A percentile compares a stretch with the other conserved stretches of the same genome.
Conservation (phyloP, 2,113 vertebrate genomes). For the Sinocyclocheilus anophthalmus region DNA sequence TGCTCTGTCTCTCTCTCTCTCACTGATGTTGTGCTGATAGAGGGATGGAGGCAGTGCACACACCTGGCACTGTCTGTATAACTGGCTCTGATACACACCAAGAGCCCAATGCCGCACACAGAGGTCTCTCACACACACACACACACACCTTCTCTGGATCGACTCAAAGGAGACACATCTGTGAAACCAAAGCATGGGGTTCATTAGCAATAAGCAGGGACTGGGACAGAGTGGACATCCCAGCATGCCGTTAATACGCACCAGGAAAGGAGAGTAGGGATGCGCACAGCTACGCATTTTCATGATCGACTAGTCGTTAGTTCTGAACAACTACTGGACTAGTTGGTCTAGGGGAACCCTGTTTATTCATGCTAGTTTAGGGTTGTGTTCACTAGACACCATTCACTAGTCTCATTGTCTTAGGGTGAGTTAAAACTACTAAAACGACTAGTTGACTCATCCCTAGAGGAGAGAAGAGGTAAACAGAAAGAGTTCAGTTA, state of each 20-base stretch:
- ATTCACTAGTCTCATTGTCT: neutral
- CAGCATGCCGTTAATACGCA: conserved; percentile 53
- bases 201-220: conserved; percentile 60
- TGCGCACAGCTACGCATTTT: conserved; percentile 34
- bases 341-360: neutral
- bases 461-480: neutral
- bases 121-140: conserved; percentile 35
- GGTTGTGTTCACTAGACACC: neutral
- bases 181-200: conserved; percentile 64
- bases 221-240: conserved; percentile 61
- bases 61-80: conserved; percentile 69
- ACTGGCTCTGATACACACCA: conserved; percentile 61
- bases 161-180: conserved; percentile 69
- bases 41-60: conserved; percentile 51
- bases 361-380: neutral
- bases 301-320: neutral
- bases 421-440: neutral
- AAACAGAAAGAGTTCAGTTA: conserved; percentile 8
- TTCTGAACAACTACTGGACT: neutral
- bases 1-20: neutral
- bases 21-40: conserved; percentile 10
- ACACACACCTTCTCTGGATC: conserved; percentile 52
- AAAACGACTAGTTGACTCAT: neutral
- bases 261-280: conserved; percentile 30
- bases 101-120: conserved; percentile 39